Evolutionary conservation across 2,113 vertebrate genomes (phyloP), one percentile per base, ranked within the genome.

Genomic region (Rhinolophus sinicus): DNA sequence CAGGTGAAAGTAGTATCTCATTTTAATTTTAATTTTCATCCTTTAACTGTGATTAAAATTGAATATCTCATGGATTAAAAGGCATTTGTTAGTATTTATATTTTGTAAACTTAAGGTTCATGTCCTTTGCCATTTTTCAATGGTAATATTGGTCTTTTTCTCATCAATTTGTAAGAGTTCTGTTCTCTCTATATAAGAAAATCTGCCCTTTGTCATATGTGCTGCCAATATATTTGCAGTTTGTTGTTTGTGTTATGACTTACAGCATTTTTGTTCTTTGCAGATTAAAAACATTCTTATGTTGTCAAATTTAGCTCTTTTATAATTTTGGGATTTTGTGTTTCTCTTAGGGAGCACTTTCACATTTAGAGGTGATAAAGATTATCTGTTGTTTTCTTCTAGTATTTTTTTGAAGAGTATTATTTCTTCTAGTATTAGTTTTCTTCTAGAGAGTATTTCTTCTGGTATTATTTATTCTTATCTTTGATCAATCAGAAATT

Each of bases 321-420:
- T 81, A 14, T 56, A 89, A 50, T 75, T 82, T 82, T 58, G 30
- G 24, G 54, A 86, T 76, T 84, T 95, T 80, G 10, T 62, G 52
- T 92, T 56, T 96, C 65, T 64, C 18, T 92, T 89, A 92, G 77
- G 73, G 88, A 94, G n/a, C 22, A 33, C 21, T 77, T 82, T 92
- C 72, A 67, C 22, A 38, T 64, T 96, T 72, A 52, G 26, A 77
- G 44, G 67, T 73, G 73, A 65, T 86, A 70, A 88, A 50, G 7
- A 40, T 62, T 69, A 33, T 50, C 47, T 50, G 2, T 81, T 85
- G 14, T 60, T 86, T 94, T 75, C 60, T 94, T 75, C 60, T 56
- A 56, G 28, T 69, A 62, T 93, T 90, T 93, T 93, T 69, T 40
- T 67, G n/a, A n/a, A n/a, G n/a, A n/a, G n/a, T n/a, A n/a, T n/a